Percentiles rank a stretch among this genome's conserved stretches.
phyloP scores from a whole-genome alignment of 2,113 vertebrate species.

The Pseudopipra pipra region DNA sequence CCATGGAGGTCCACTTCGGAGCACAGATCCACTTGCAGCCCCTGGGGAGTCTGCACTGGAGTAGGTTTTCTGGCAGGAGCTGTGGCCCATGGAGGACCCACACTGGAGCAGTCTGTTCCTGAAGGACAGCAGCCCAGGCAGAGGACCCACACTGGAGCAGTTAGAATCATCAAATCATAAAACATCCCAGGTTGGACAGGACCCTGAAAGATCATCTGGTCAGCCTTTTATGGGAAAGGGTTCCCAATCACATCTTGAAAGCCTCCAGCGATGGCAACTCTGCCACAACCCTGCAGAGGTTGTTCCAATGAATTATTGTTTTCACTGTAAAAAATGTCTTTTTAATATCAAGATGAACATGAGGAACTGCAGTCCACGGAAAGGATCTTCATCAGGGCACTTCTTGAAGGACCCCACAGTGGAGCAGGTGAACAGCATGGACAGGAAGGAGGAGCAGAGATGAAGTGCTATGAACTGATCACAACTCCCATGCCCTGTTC shows the following conservation, averaged over 20 bases:
- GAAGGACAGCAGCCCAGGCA: background rate
- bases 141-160: background rate
- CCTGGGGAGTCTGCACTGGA: background rate
- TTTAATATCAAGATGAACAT: background rate
- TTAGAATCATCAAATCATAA: background rate
- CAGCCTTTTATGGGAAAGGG: background rate
- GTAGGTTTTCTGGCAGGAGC: background rate
- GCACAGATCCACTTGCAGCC: background rate
- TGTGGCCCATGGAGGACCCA: background rate
- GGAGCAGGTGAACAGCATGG: background rate
- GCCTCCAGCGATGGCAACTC: background rate
- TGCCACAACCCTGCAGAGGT: background rate
- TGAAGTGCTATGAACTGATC: background rate
- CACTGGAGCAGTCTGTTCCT: rapidly evolving
- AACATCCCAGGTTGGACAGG: background rate
- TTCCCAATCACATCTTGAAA: background rate
- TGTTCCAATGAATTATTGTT: background rate
- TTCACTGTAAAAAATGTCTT: background rate
- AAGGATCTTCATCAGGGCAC: background rate
- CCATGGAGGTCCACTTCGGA: rapidly evolving
- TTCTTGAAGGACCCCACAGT: rapidly evolving
- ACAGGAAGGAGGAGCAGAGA: background rate
- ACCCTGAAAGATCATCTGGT: background rate
- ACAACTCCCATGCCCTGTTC: rapidly evolving
- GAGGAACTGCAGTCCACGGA: background rate